A percentile compares a stretch with the other conserved stretches of the same genome.
Conservation (phyloP, 2,113 vertebrate species). For the Promerops cafer region DNA sequence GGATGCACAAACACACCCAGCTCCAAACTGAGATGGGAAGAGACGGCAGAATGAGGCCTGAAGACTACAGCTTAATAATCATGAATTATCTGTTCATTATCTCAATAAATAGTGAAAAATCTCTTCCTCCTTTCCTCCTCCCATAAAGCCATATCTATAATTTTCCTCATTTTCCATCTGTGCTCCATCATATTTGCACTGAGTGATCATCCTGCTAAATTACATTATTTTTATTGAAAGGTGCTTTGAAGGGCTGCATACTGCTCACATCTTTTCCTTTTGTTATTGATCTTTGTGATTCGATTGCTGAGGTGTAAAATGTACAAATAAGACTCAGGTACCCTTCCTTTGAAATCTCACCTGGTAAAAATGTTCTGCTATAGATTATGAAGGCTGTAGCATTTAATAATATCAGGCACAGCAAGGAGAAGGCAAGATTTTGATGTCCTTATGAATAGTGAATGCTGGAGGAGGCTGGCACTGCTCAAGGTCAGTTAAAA, state of each 20-base stretch:
- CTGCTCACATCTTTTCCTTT: neutral
- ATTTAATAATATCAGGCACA: constrained; percentile 23
- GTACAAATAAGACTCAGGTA: constrained; percentile 3
- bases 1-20: neutral
- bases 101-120: constrained; percentile 53
- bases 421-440: constrained; percentile 23
- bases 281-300: constrained; percentile 27
- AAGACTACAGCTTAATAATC: constrained; percentile 38
- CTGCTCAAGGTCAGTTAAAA: constrained; percentile 26
- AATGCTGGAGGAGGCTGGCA: constrained; percentile 3
- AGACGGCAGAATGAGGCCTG: neutral
- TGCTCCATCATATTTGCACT: constrained; percentile 51
- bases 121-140: constrained; percentile 35
- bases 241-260: constrained; percentile 28
- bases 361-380: constrained; percentile 6
- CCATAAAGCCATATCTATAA: constrained; percentile 11
- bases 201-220: constrained; percentile 41
- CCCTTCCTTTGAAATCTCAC: constrained; percentile 41
- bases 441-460: constrained; percentile 40
- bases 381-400: constrained; percentile 39
- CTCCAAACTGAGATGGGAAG: neutral
- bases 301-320: constrained; percentile 31
- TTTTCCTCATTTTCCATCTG: constrained; percentile 47
- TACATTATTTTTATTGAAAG: constrained; percentile 55
- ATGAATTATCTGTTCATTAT: constrained; percentile 54